phyloP scores from a whole-genome alignment of 2,113 vertebrate species.

The Hypanus sabinus region DNA sequence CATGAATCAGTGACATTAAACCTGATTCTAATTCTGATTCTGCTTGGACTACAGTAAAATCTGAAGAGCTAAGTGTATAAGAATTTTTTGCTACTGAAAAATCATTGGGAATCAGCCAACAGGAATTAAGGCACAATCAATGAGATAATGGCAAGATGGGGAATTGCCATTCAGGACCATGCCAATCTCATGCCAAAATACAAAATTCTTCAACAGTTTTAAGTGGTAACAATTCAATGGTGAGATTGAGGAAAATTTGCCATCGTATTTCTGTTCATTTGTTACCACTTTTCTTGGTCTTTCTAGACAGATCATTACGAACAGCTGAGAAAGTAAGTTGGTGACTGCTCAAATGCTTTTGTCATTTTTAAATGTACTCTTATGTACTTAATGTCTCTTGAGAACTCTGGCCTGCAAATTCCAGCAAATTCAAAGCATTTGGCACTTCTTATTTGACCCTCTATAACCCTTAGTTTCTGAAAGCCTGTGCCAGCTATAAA shows the following conservation, averaged over 20 bases:
- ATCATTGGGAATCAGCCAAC: no score
- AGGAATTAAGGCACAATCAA: no score
- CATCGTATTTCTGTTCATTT: neutral
- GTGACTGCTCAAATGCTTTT: neutral
- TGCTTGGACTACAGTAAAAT: neutral
- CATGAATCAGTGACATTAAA: no score
- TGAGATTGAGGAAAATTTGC: neutral
- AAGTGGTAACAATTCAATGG: neutral
- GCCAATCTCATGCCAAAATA: neutral
- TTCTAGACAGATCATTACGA: neutral
- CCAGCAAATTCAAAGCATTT: neutral
- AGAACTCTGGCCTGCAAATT: neutral
- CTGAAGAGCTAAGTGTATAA: neutral
- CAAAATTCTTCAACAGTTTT: neutral
- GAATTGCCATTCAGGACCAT: no score
- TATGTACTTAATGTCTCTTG: neutral
- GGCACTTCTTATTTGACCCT: neutral
- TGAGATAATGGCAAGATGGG: no score
- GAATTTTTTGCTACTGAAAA: neutral
- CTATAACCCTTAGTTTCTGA: neutral
- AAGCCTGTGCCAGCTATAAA: neutral
- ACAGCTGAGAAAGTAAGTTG: neutral
- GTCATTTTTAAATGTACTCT: neutral
- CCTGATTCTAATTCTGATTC: no score
- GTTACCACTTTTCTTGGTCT: neutral